Base-by-base conservation (phyloP, 2,888 invertebrate species). In the Synergus japonicus region DNA sequence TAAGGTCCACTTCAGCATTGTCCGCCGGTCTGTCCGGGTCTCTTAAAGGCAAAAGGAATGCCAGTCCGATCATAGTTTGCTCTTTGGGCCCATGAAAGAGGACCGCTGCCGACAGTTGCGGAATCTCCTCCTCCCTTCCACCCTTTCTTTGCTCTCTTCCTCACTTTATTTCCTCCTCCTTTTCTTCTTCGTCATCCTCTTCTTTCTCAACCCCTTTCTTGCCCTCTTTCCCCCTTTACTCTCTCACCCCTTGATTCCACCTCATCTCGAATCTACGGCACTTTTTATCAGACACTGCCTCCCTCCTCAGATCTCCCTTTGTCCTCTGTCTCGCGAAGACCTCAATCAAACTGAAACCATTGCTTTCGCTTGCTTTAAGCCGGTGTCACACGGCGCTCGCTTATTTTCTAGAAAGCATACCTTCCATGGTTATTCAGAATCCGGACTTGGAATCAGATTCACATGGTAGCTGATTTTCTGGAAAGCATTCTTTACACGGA, bases 41-140 rank as follows among this genome's bases (percentile, higher is more conserved):
- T 88, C 85, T 87, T 87, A 87, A 88, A 89, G 88, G 87, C 87
- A 87, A 87, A 85, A 87, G 90, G 91, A 90, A 91, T 91, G 89
- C 88, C 89, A 88, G 86, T 83, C 87, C 87, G 89, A 90, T 91
- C 91, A 90, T 90, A 91, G 90, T 88, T 89, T 86, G 89, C 88
- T 87, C 88, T 89, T 89, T 84, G 85, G 87, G 84, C 85, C 86
- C 85, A 85, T 87, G 87, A 90, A 89, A 90, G 88, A 86, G 88
- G 84, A 83, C 85, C 84, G 86, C 81, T 78, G 76, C 83, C 83
- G 83, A 82, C 84, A 81, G 82, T 84, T 82, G 81, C 81, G 79
- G 83, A 83, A 82, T 84, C 83, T 82, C 67, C 79, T 73, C 76
- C 69, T 83, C 79, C 78, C 76, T n/a, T 46, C 76, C 18, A 66